Conservation (phyloP, 1,140 invertebrate species). For the Planococcus citri region DNA sequence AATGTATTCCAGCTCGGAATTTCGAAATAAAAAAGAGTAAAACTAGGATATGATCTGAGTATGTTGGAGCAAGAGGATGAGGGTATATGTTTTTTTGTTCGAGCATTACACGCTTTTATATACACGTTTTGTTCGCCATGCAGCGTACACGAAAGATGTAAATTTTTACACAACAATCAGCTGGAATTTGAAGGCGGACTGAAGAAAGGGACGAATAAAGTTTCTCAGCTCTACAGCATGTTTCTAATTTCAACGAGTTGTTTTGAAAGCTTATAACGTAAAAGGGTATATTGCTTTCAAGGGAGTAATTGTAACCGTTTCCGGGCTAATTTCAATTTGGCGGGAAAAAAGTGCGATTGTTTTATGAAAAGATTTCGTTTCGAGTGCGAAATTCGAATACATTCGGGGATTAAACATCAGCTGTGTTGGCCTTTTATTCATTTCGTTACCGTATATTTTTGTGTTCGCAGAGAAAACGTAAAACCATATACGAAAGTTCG, state of each 20-base stretch:
- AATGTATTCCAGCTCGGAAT: too few species aligned
- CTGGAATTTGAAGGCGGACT: neutral
- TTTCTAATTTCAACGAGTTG: constrained; percentile 3
- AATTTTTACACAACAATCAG: neutral
- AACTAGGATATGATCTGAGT: too few species aligned
- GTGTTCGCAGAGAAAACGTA: constrained; percentile 22
- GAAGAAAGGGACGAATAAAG: neutral
- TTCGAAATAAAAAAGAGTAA: too few species aligned
- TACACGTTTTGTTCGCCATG: too few species aligned
- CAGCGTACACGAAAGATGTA: neutral
- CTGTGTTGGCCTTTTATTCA: too few species aligned
- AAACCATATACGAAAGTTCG: constrained; percentile 24
- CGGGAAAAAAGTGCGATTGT: neutral
- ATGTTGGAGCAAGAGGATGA: too few species aligned
- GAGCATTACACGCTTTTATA: too few species aligned
- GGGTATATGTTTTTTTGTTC: too few species aligned
- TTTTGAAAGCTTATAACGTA: neutral
- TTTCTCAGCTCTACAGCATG: neutral
- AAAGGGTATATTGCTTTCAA: constrained; percentile 7
- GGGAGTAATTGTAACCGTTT: constrained; percentile 1
- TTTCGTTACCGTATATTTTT: neutral
- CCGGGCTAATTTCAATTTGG: neutral
- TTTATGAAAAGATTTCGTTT: neutral
- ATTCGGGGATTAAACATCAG: too few species aligned
- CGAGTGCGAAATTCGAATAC: neutral